These are phyloP conservation scores for Epinotia ramella DNA, from an alignment of 2,888 invertebrate species.

Conservation along the genomic window DNA sequence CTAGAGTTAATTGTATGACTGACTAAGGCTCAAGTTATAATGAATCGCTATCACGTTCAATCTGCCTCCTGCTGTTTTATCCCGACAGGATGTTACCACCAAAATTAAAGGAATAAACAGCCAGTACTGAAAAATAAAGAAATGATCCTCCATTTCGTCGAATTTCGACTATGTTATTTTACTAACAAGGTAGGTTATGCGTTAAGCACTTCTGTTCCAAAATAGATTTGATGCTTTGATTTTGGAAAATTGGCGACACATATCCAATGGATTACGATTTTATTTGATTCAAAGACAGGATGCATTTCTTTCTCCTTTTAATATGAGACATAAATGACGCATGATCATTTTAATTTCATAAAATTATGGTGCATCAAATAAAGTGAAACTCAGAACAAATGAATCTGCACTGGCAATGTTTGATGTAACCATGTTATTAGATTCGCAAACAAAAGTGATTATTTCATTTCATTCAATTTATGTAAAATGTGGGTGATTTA, in stretches of 20 bases:
- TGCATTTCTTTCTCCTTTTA: not conserved
- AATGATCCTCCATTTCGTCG: not conserved
- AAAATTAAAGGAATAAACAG: slow-evolving; percentile 13
- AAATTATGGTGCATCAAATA: slow-evolving; percentile 22
- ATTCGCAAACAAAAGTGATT: slow-evolving; percentile 7
- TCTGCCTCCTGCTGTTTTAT: slow-evolving; percentile 1
- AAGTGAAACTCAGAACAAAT: slow-evolving; percentile 14
- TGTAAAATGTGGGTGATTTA: slow-evolving; percentile 10
- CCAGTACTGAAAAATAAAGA: slow-evolving; percentile 11
- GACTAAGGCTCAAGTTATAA: not conserved
- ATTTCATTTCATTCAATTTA: slow-evolving; percentile 10
- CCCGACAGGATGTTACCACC: slow-evolving; percentile 33
- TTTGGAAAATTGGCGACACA: slow-evolving; percentile 17
- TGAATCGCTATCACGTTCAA: not conserved
- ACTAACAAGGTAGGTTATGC: not conserved
- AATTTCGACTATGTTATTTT: not conserved
- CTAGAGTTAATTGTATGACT: no score
- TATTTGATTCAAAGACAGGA: slow-evolving; percentile 8
- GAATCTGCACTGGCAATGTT: not conserved
- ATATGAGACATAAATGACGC: slow-evolving; percentile 18
- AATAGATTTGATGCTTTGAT: not conserved
- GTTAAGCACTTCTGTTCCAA: not conserved
- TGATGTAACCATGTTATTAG: slow-evolving; percentile 31
- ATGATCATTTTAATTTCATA: slow-evolving; percentile 34
- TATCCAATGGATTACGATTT: slow-evolving; percentile 9